Conservation (phyloP, 1,140 invertebrate species). For the Drosophila aff. region DNA sequence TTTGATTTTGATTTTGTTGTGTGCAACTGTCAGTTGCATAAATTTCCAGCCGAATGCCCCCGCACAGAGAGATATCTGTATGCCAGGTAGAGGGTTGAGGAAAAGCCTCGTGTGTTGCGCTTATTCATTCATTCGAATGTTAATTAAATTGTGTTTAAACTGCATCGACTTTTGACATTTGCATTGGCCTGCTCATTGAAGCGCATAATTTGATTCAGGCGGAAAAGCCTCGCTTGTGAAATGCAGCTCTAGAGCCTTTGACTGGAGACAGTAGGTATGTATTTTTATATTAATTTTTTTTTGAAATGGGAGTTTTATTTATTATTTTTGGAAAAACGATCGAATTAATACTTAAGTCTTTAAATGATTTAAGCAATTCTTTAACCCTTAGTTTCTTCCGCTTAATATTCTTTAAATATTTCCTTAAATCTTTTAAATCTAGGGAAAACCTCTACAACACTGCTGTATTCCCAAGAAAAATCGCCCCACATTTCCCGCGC, state of each 20-base stretch:
- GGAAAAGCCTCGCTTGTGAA: slow-evolving; percentile 44
- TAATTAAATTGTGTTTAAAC: slow-evolving; percentile 80
- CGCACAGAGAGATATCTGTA: slow-evolving; percentile 35
- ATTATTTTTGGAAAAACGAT: no score
- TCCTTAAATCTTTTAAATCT: not conserved
- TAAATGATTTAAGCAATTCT: not conserved
- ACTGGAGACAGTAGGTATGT: not conserved
- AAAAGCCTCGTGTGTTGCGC: slow-evolving; percentile 36
- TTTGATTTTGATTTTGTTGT: slow-evolving; percentile 75
- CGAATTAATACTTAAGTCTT: no score
- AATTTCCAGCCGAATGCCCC: slow-evolving; percentile 66
- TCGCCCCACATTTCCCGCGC: not conserved
- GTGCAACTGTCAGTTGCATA: slow-evolving; percentile 81
- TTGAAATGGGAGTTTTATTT: no score
- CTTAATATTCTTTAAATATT: not conserved
- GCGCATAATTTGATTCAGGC: slow-evolving; percentile 65
- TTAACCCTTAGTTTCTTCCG: no score
- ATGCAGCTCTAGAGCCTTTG: slow-evolving; percentile 24
- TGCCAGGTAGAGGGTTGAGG: no score
- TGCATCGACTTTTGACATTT: slow-evolving; percentile 59
- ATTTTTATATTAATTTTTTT: no score
- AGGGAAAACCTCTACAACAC: not conserved
- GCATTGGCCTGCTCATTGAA: slow-evolving; percentile 57
- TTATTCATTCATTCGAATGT: slow-evolving; percentile 59
- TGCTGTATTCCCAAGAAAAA: slow-evolving; percentile 4